Evolutionary conservation across 2,113 vertebrate genomes (phyloP), one percentile per base, ranked within the genome.

Genomic region (Micronycteris hirsuta): DNA sequence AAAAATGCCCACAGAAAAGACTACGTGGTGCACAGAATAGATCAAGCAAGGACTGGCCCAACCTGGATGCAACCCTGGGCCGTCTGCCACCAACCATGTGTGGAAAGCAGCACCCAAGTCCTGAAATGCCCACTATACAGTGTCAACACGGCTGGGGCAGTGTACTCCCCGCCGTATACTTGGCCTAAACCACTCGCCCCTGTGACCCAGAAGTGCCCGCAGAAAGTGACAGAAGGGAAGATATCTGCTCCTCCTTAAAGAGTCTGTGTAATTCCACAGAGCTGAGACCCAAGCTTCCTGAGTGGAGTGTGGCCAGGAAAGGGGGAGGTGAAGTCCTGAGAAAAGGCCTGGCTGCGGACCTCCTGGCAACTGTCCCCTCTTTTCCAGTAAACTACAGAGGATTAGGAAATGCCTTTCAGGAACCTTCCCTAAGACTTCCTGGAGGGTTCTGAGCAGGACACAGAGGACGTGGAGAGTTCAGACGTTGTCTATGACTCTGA

Each of bases 361-460:
- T 86, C 76, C 82, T 85, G 77, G 86, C 89, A 96, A 56, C 13
- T 26, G 33, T 65, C 36, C 45, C 81, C n/a, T 26, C n/a, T 36
- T 49, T 94, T 96, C 86, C 93, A 86, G 96, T 93, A 96, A 89
- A 95, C 78, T 20, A 4, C 56, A 70, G 61, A 71, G 2, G 38
- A 87, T 76, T 91, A 87, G 87, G 97, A 96, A 96, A 94, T 20
- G 8, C n/a, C 89, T 92, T 94, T 93, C 94, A 91, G 87, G 86
- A 93, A 89, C 58, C 77, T 85, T 86, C 86, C 85, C 86, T 36
- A n/a, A 2, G 36, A 49, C 52, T 94, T 94, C 82, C 87, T 77
- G 91, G 94, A 73, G 91, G 77, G 73, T 63, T 45, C 65, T 13
- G 2, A 70, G 67, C 2, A 2, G 71, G 63, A 56, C 49, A 15